Evolutionary conservation across 1,140 invertebrate genomes (phyloP), one percentile per base, ranked within the genome.

Genomic region (Eurosta solidaginis): DNA sequence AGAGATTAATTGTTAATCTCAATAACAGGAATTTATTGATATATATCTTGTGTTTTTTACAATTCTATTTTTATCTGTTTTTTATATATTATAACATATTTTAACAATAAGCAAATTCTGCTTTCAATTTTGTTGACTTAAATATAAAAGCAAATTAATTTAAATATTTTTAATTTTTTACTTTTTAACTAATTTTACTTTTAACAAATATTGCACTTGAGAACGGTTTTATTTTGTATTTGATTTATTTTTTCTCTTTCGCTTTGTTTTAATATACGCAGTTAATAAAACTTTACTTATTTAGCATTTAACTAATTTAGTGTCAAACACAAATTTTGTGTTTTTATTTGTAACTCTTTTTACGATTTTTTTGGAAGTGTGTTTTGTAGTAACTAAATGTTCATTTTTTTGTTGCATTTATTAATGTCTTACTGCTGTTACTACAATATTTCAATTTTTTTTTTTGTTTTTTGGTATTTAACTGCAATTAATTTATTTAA

Each of bases 121-220:
- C 29, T 1, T 14, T n/a, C 33, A 68, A 68, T 68, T 20, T 29
- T 22, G 4, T 42, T 50, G 49, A 52, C 33, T 54, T 76, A 76
- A 76, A 9, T 7, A 76, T 76, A 76, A 54, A 77, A 77, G 73
- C 59, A 73, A 68, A 77, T 77, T 47, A 68, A 47, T 47, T 47
- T 68, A 40, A 22, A 14, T 59, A 27, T 29, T 47, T 29, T 45
- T 27, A 59, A 45, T 40, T 27, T 68, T 25, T 27, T 54, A 54
- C 27, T 54, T 25, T 54, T 54, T 54, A 7, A 14, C 40, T 54
- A 42, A 50, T 29, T 74, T 40, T 76, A 29, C 33, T 45, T 36
- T 63, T 20, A 77, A 59, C 54, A 77, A 77, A 77, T 77, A 77
- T 77, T 77, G 76, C 76, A 77, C 76, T 54, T 77, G 76, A 59